phyloP scores from a whole-genome alignment of 2,113 vertebrate genomes.

The Macrotus californicus region DNA sequence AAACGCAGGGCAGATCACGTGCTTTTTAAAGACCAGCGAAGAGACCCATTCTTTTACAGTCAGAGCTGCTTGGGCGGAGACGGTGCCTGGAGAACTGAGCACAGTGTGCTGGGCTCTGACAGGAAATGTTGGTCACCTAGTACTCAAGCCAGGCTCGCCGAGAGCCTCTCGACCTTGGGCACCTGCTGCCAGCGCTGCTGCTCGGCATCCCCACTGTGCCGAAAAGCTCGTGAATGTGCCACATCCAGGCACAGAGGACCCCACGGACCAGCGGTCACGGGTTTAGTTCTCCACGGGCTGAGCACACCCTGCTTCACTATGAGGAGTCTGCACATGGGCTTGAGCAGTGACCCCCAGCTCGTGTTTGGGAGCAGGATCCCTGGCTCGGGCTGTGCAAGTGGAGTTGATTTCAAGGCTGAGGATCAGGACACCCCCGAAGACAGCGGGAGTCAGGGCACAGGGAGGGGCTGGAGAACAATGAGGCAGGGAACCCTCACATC shows the following conservation, averaged over 20 bases:
- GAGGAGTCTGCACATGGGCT: no score
- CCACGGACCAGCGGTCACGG: no score
- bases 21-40: neutral
- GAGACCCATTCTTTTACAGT: neutral
- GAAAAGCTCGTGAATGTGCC: no score
- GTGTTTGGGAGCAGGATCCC: neutral
- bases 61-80: neutral
- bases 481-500: fast-evolving
- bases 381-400: fast-evolving
- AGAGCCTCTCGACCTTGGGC: fast-evolving
- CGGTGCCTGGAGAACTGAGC: neutral
- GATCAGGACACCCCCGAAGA: fast-evolving
- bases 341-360: fast-evolving
- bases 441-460: fast-evolving
- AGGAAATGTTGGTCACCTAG: neutral
- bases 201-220: no score
- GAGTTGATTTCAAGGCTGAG: no score
- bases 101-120: neutral
- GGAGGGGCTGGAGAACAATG: fast-evolving
- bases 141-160: neutral
- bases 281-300: no score
- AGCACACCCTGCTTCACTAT: no score
- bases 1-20: neutral
- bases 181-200: no score
- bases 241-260: no score